These are phyloP conservation scores for Passer domesticus DNA, from an alignment of 2,113 vertebrate genomes.

Conservation along the genomic window DNA sequence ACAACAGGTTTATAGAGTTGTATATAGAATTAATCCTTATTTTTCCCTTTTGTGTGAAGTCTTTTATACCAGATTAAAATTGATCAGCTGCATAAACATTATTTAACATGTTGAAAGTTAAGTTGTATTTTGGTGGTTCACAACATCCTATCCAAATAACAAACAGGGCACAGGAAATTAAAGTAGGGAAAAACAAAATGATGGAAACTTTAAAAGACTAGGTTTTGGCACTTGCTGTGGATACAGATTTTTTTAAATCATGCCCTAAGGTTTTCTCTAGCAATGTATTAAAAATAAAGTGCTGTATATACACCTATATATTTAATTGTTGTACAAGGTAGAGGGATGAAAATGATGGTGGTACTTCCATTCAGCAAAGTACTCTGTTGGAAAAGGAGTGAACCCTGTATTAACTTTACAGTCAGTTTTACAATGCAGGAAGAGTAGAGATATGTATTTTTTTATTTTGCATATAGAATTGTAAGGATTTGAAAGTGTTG, in stretches of 20 bases:
- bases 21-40: slow-evolving; percentile 81
- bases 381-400: slow-evolving; percentile 55
- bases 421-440: slow-evolving; percentile 66
- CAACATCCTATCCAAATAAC: slow-evolving; percentile 71
- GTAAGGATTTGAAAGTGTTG: slow-evolving; percentile 76
- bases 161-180: slow-evolving; percentile 51
- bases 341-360: slow-evolving; percentile 73
- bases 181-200: slow-evolving; percentile 46
- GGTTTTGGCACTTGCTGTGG: slow-evolving; percentile 68
- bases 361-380: slow-evolving; percentile 64
- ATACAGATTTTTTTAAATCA: slow-evolving; percentile 78
- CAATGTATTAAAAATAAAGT: slow-evolving; percentile 81
- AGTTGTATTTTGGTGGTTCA: slow-evolving; percentile 87
- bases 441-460: slow-evolving; percentile 75
- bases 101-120: slow-evolving; percentile 79
- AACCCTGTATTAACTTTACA: slow-evolving; percentile 67
- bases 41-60: slow-evolving; percentile 74
- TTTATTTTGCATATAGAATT: slow-evolving; percentile 78
- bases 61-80: slow-evolving; percentile 80
- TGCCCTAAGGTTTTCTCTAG: slow-evolving; percentile 80
- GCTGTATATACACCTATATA: slow-evolving; percentile 83
- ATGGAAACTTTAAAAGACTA: slow-evolving; percentile 17
- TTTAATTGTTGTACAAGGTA: slow-evolving; percentile 81
- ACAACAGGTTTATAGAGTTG: slow-evolving; percentile 85
- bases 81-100: slow-evolving; percentile 78